Percentiles rank a stretch among this genome's conserved stretches.
Conservation (phyloP, 2,888 invertebrate species). For the Dolichopus griseipennis region DNA sequence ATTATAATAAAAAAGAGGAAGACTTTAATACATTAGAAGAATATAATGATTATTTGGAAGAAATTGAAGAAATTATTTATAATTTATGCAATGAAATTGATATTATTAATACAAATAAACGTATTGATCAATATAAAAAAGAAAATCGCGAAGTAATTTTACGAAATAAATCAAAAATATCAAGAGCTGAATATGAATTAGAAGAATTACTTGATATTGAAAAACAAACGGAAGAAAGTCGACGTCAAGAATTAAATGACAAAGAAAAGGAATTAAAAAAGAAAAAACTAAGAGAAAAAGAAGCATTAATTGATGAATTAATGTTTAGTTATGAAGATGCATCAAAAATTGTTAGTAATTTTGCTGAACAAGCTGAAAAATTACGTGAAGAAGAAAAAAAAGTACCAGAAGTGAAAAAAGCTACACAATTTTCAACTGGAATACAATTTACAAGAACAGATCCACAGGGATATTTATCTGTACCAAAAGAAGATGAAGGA, state of each 20-base stretch:
- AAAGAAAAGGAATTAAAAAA: conserved; percentile 60
- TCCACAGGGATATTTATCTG: conserved; percentile 53
- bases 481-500: conserved; percentile 68
- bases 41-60: conserved; percentile 94
- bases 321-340: conserved; percentile 90
- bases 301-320: conserved; percentile 88
- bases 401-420: conserved; percentile 38
- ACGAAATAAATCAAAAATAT: conserved; percentile 67
- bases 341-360: conserved; percentile 73
- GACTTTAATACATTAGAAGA: conserved; percentile 77
- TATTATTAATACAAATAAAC: conserved; percentile 77
- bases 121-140: conserved; percentile 81
- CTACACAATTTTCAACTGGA: conserved; percentile 76
- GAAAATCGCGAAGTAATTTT: conserved; percentile 79
- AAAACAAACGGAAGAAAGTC: conserved; percentile 63
- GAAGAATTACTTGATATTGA: conserved; percentile 78
- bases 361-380: conserved; percentile 61
- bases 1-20: conserved; percentile 91
- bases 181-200: conserved; percentile 75
- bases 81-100: conserved; percentile 87
- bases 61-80: conserved; percentile 83
- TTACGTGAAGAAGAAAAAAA: conserved; percentile 52
- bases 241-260: conserved; percentile 61
- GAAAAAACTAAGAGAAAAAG: conserved; percentile 76
- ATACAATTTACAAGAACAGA: conserved; percentile 66